A percentile compares a stretch with the other conserved stretches of the same genome.
phyloP scores from a whole-genome alignment of 2,797 vertebrate species.

The Gymnoscopelus braueri region DNA sequence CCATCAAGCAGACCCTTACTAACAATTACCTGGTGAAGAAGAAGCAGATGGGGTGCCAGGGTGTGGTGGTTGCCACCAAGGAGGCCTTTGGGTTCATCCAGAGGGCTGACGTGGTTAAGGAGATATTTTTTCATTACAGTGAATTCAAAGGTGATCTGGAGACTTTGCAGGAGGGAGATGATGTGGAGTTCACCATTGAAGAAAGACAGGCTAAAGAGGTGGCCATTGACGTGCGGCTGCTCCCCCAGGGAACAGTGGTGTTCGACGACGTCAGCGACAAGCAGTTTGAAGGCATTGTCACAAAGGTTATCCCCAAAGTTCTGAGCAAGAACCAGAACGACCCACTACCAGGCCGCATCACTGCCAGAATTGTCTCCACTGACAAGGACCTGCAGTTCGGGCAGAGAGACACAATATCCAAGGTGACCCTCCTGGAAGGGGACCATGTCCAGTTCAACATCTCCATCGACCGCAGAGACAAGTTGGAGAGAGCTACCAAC shows the following conservation, averaged over 20 bases:
- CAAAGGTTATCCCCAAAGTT: constrained; percentile 98
- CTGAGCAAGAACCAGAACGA: constrained; percentile 99
- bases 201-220: constrained; percentile 99
- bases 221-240: constrained; percentile 95
- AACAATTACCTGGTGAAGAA: constrained; percentile 98
- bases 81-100: constrained; percentile 99
- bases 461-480: constrained; percentile 96
- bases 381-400: constrained; percentile 98
- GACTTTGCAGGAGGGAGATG: constrained; percentile 97
- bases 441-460: constrained; percentile 99
- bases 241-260: constrained; percentile 98
- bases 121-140: constrained; percentile 99
- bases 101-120: constrained; percentile 98
- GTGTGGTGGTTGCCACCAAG: constrained; percentile 99
- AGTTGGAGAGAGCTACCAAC: constrained; percentile 97
- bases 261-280: constrained; percentile 99
- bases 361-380: constrained; percentile 89
- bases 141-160: constrained; percentile 99
- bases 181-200: constrained; percentile 99
- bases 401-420: constrained; percentile 99
- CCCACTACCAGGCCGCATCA: constrained; percentile 94
- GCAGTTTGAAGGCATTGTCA: constrained; percentile 97
- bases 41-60: constrained; percentile 97
- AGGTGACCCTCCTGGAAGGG: constrained; percentile 96
- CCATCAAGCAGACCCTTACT: constrained; percentile 78